Evolutionary conservation across 2,797 vertebrate genomes (phyloP), one percentile per base, ranked within the genome.

Genomic region (Geotrypetes seraphini): DNA sequence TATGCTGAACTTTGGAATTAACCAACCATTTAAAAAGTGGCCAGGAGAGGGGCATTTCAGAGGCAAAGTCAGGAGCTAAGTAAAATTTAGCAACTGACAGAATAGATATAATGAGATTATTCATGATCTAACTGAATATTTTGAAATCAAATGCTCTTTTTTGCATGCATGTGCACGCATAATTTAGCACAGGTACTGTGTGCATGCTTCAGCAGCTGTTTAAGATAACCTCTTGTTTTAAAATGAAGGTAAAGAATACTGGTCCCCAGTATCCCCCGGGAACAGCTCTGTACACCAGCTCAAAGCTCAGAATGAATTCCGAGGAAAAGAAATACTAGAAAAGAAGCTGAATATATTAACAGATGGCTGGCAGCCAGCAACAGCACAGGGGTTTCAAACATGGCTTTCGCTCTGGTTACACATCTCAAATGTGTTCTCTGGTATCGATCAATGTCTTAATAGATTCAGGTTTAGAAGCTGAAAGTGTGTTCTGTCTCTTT

Each of bases 361-460:
- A 28, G 28, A 25, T 30, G 28, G 35, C 38, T n/a, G 43, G 26
- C 28, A 49, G 41, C 38, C 54, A 52, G 39, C 33, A 20, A 9
- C 20, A 1, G 7, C 30, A 8, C 0, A 12, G 25, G 16, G n/a
- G 6, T 4, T 28, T 35, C 43, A 41, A n/a, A 30, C 20, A 43
- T 39, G 42, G 31, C 33, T 15, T 37, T 33, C n/a, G n/a, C 38
- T 25, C 36, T 15, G 33, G 12, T 57, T 42, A 31, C 48, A 24
- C 48, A 46, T 47, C 27, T 40, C 63, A 46, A n/a, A n/a, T n/a
- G n/a, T 53, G 50, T 38, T 16, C 39, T 53, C 48, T 57, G 36
- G 43, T 49, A 29, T 7, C 43, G 63, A 70, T 47, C 52, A 47
- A 30, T 17, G 23, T 3, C 41, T 40, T 39, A 17, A 5, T 19